phyloP scores from a whole-genome alignment of 1,140 invertebrate species.

The Plutomurus gul region DNA sequence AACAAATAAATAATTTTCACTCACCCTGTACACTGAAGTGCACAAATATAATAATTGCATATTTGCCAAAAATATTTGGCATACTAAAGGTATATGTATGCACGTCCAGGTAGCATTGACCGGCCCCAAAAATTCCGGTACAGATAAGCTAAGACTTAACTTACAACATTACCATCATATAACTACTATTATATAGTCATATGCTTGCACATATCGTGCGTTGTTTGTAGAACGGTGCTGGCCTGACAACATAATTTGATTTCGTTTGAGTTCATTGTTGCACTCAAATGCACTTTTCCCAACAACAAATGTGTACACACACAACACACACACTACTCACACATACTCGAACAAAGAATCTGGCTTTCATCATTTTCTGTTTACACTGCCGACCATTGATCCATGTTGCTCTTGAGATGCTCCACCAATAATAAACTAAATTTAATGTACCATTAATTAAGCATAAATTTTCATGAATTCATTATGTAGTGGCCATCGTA shows the following conservation, averaged over 20 bases:
- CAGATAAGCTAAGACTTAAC: background rate
- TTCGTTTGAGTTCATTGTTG: constrained; percentile 7
- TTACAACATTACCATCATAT: background rate
- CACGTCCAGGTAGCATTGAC: constrained; percentile 2
- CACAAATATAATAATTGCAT: background rate
- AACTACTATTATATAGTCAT: background rate
- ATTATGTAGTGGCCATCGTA: too few species aligned
- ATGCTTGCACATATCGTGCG: background rate
- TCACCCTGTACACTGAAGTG: background rate
- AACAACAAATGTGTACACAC: background rate
- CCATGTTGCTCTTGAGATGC: too few species aligned
- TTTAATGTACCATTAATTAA: too few species aligned
- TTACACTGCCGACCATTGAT: too few species aligned
- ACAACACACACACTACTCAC: background rate
- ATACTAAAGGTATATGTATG: background rate
- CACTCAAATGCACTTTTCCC: background rate
- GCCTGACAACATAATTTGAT: background rate
- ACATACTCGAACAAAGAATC: background rate
- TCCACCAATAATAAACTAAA: too few species aligned
- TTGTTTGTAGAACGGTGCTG: background rate
- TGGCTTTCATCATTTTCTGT: too few species aligned
- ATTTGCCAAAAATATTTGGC: background rate
- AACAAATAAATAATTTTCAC: background rate
- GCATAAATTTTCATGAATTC: too few species aligned
- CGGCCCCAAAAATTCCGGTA: background rate